Evolutionary conservation across 2,888 invertebrate genomes (phyloP), one percentile per base, ranked within the genome.

Genomic region (Ophioninae sp.): DNA sequence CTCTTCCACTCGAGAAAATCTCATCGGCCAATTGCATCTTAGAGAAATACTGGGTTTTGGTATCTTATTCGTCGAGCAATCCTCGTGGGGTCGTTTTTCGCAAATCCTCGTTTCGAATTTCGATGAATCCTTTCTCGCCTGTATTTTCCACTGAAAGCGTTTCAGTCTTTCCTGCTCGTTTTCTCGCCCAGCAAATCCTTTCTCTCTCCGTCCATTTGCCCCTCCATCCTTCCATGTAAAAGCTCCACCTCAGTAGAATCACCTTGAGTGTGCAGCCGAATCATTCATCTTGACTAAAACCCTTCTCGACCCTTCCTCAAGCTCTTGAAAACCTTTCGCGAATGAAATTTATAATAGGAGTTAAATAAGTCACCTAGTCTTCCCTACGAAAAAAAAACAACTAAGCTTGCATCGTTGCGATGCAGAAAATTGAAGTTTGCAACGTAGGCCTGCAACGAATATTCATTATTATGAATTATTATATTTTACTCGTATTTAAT

Each of bases 271-370:
- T 10, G 9, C 39, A 58, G 67, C 67, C 63, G 58, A 69, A 56
- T 65, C 13, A 77, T 74, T 74, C 65, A 30, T 63, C 63, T 41
- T 23, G 9, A 3, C 71, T 23, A 51, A 81, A 84, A 67, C 69
- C 79, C 65, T 51, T 71, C 67, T 64, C 51, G 65, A 76, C 51
- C 68, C 69, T 37, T 17, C 51, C 58, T 37, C 22, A 7, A 69
- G 10, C 17, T 51, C 65, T 37, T 2, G 51, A 59, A 79, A 63
- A 72, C 75, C 58, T 61, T 30, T 22, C 63, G 8, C 65, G 56
- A 84, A 84, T 81, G 30, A 75, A 83, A 84, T 79, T 73, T 73
- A 79, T 82, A 79, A 79, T 82, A 67, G 41, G 41, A 74, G 67
- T 75, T 30, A 51, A 51, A 51, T 17, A 17, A 13, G 51, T 59